These are phyloP conservation scores for Oreocharis arfaki DNA, from an alignment of 2,113 vertebrate genomes.

Conservation along the genomic window DNA sequence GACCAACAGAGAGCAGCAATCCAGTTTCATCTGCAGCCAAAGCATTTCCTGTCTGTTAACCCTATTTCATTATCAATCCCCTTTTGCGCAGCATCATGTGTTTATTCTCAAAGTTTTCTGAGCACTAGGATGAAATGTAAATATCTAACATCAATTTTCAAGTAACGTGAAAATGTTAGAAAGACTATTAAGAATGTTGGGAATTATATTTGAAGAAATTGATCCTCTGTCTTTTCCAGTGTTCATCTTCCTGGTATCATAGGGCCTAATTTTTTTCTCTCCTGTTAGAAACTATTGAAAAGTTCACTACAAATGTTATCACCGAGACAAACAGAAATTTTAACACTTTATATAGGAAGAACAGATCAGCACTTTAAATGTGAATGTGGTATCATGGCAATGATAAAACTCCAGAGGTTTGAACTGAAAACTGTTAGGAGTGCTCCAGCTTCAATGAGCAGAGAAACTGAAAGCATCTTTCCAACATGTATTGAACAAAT, in stretches of 20 bases:
- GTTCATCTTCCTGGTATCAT: background rate
- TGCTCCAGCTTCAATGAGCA: background rate
- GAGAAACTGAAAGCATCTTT: background rate
- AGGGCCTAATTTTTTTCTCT: background rate
- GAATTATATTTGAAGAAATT: background rate
- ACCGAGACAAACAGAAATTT: background rate
- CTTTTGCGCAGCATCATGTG: background rate
- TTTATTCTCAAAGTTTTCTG: background rate
- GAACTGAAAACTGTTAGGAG: background rate
- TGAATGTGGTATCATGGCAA: background rate
- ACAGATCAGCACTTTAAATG: background rate
- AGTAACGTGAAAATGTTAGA: background rate
- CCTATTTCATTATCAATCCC: background rate
- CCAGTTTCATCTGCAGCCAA: background rate
- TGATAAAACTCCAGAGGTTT: background rate
- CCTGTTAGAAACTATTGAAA: background rate
- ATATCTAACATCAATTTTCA: background rate
- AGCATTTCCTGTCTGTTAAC: background rate
- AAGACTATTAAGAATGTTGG: background rate
- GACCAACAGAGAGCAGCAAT: background rate
- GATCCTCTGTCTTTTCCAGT: background rate
- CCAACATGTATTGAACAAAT: background rate
- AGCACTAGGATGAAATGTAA: background rate
- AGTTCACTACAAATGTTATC: background rate
- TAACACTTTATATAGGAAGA: background rate